Evolutionary conservation across 2,888 invertebrate species (phyloP).

Genomic region (Lacanobia wlatinum): DNA sequence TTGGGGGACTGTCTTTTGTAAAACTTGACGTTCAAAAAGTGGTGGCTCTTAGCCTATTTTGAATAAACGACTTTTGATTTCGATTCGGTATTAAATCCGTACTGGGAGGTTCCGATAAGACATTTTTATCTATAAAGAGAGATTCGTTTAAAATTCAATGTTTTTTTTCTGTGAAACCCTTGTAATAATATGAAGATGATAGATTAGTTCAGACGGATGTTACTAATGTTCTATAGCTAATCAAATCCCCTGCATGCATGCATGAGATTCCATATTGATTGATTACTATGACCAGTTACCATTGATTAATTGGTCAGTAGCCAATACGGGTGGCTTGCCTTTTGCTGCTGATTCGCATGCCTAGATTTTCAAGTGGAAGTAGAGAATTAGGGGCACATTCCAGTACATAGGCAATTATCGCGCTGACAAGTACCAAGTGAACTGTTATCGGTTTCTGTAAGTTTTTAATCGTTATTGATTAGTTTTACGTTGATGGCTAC

Average conservation of each 20-base stretch:
- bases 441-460: neutral
- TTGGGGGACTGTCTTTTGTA: no score
- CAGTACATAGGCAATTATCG: neutral
- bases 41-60: no score
- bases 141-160: no score
- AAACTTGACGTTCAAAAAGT: no score
- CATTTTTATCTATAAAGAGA: no score
- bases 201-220: slow-evolving; percentile 14
- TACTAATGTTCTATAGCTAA: slow-evolving; percentile 48
- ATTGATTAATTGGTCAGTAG: slow-evolving; percentile 51
- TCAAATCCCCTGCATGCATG: slow-evolving; percentile 41
- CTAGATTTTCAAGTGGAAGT: slow-evolving; percentile 28
- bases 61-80: no score
- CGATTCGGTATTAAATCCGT: neutral
- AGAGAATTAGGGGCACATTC: slow-evolving; percentile 13
- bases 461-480: no score
- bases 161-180: neutral
- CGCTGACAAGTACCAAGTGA: neutral
- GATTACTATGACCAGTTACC: slow-evolving; percentile 52
- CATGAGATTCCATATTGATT: slow-evolving; percentile 54
- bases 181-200: slow-evolving; percentile 14
- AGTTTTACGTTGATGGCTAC: neutral
- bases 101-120: no score
- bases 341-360: slow-evolving; percentile 20
- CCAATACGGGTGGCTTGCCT: slow-evolving; percentile 35